phyloP scores from a whole-genome alignment of 2,888 invertebrate genomes.

The Rhagonycha lutea region DNA sequence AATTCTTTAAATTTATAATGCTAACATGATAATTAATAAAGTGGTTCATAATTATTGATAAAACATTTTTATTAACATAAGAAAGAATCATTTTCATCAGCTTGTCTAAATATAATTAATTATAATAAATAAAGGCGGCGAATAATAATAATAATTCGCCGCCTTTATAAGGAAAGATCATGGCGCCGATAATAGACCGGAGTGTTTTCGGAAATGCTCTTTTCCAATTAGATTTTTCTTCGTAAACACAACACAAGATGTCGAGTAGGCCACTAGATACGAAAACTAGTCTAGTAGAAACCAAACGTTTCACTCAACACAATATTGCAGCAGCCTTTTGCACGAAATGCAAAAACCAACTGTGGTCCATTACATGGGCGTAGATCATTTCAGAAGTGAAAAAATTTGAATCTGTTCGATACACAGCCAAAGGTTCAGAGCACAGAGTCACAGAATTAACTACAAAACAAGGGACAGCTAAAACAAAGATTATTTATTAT shows the following conservation, averaged over 20 bases:
- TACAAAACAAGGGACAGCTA: conserved; percentile 41
- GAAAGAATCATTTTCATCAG: not conserved
- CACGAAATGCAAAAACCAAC: conserved; percentile 16
- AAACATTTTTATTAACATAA: not conserved
- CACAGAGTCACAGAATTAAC: conserved; percentile 41
- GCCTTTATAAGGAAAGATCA: conserved; percentile 1
- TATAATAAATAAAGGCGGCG: not conserved
- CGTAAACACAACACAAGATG: conserved; percentile 86
- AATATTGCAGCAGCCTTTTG: conserved; percentile 47
- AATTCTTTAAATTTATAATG: not conserved
- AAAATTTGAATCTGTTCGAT: not conserved
- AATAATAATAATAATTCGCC: not conserved
- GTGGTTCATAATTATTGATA: not conserved
- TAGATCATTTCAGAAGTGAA: not conserved
- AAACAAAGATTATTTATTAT: conserved; percentile 22
- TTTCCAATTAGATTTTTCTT: conserved; percentile 79
- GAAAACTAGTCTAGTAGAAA: conserved; percentile 49
- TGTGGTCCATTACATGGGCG: conserved; percentile 27
- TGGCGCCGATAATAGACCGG: conserved; percentile 59
- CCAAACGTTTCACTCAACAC: conserved; percentile 49
- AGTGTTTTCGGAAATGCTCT: conserved; percentile 89
- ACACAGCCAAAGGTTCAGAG: conserved; percentile 45
- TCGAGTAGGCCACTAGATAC: conserved; percentile 46
- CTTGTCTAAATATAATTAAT: not conserved
- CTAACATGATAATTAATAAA: not conserved